Evolutionary conservation across 2,888 invertebrate species (phyloP).

Genomic region (Ditylenchus weischeri): DNA sequence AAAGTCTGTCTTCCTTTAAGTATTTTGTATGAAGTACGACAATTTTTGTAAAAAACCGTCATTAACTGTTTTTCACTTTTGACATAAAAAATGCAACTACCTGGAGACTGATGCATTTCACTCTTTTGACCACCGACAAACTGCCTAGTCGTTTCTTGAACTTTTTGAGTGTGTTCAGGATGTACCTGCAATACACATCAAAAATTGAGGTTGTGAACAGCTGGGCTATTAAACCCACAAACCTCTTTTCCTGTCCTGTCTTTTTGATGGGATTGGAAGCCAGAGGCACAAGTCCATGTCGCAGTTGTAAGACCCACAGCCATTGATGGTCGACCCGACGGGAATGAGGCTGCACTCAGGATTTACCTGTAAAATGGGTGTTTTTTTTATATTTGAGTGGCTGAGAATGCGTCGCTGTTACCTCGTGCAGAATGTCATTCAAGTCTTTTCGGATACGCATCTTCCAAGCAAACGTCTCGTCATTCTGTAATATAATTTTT

Average conservation of each 20-base stretch:
- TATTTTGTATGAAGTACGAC: too few relatives aligned
- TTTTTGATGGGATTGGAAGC: not conserved
- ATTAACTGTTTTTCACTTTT: too few relatives aligned
- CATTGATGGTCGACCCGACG: constrained; percentile 53
- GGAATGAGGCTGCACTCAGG: constrained; percentile 37
- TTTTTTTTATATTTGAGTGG: not conserved
- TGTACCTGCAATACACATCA: not conserved
- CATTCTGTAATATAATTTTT: constrained; percentile 24
- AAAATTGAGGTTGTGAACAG: too few relatives aligned
- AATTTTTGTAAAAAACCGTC: too few relatives aligned
- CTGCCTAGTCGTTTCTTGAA: constrained; percentile 10
- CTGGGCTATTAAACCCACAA: not conserved
- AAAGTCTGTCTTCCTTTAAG: too few relatives aligned
- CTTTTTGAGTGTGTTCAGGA: constrained; percentile 18
- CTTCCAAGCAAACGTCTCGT: constrained; percentile 38
- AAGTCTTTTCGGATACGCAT: constrained; percentile 26
- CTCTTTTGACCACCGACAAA: constrained; percentile 8
- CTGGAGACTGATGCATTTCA: not conserved
- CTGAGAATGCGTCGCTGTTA: not conserved
- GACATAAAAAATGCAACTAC: too few relatives aligned
- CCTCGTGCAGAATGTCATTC: constrained; percentile 10
- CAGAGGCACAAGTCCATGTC: constrained; percentile 56
- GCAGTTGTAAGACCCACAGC: constrained; percentile 53
- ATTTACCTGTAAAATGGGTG: constrained; percentile 14
- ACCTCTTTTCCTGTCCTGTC: not conserved